Conservation (phyloP, 2,888 invertebrate genomes). For the Pharmacophagus antenor region DNA sequence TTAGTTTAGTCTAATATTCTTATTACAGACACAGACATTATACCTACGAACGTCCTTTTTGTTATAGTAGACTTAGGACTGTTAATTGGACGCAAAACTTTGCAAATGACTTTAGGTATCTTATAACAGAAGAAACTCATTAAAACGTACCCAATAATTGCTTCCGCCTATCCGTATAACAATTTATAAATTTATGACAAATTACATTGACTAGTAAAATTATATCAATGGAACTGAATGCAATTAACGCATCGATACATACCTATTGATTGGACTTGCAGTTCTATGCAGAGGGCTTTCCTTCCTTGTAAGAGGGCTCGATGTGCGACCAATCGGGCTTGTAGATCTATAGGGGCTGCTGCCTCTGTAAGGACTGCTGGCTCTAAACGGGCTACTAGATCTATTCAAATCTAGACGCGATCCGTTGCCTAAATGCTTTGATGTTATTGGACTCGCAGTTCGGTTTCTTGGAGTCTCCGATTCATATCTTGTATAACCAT, state of each 20-base stretch:
- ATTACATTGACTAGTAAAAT: too few relatives aligned
- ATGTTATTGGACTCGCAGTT: slow-evolving; percentile 75
- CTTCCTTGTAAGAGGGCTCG: slow-evolving; percentile 79
- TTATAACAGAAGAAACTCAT: too few relatives aligned
- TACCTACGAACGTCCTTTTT: too few relatives aligned
- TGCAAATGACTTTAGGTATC: too few relatives aligned
- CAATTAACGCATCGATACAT: slow-evolving; percentile 15
- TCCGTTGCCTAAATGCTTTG: slow-evolving; percentile 77
- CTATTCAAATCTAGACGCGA: slow-evolving; percentile 74
- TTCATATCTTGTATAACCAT: slow-evolving; percentile 62
- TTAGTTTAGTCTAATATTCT: too few relatives aligned
- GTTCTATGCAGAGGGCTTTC: slow-evolving; percentile 77
- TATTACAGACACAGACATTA: too few relatives aligned
- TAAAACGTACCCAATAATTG: too few relatives aligned
- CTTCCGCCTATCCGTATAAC: too few relatives aligned
- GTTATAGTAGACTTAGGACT: too few relatives aligned
- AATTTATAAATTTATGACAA: too few relatives aligned
- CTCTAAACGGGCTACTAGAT: slow-evolving; percentile 63
- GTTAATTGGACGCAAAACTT: too few relatives aligned
- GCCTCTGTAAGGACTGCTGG: slow-evolving; percentile 63
- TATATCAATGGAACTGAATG: neutral
- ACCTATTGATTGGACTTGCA: slow-evolving; percentile 80
- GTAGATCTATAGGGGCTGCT: slow-evolving; percentile 64
- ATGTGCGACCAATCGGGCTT: slow-evolving; percentile 72
- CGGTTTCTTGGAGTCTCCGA: slow-evolving; percentile 72